A percentile compares a stretch with the other conserved stretches of the same genome.
Evolutionary conservation across 2,888 invertebrate species (phyloP).

Genomic region (Eurois occulta): DNA sequence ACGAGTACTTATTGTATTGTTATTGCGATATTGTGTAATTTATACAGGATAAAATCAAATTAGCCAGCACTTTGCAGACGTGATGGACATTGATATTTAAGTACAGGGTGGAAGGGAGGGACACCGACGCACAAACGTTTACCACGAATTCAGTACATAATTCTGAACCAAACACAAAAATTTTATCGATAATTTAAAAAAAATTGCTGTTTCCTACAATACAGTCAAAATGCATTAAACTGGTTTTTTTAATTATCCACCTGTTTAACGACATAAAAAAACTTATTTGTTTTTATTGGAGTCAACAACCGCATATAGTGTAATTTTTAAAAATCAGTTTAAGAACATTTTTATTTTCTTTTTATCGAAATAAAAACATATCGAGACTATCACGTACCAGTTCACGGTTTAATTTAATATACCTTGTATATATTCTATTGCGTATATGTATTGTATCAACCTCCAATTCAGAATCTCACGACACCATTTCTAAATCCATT

Average conservation of each 20-base stretch:
- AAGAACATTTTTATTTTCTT: background rate
- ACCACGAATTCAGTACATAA: too few species aligned
- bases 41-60: background rate
- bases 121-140: too few species aligned
- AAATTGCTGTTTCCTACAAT: background rate
- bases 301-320: background rate
- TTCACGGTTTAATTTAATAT: background rate
- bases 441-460: background rate
- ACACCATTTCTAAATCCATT: constrained; percentile 18
- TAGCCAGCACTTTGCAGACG: background rate
- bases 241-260: background rate
- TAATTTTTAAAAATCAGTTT: background rate
- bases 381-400: background rate
- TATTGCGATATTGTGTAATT: background rate
- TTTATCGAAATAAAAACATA: background rate
- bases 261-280: background rate
- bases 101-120: background rate
- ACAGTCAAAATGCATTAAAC: background rate
- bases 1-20: constrained; percentile 3
- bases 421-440: background rate
- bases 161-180: too few species aligned
- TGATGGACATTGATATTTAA: background rate
- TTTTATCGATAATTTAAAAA: too few species aligned
- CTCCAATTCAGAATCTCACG: background rate
- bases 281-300: background rate